Conservation (phyloP, 2,888 invertebrate genomes). For the Drosophila affinis region DNA sequence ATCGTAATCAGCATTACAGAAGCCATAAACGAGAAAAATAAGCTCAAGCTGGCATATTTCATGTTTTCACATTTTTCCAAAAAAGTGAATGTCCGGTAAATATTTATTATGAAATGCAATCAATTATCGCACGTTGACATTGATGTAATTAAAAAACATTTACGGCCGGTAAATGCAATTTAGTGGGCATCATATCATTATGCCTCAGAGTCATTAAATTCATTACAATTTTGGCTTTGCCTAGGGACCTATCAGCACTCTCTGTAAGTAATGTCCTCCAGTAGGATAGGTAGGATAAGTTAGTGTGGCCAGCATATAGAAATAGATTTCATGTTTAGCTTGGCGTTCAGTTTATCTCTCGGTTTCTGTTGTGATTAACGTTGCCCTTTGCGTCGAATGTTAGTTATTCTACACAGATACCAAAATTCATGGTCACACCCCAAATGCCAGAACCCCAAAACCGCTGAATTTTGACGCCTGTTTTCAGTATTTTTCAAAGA, state of each 20-base stretch:
- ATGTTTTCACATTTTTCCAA: too few relatives aligned
- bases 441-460: slow-evolving; percentile 20
- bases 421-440: too few relatives aligned
- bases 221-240: slow-evolving; percentile 64
- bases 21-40: not conserved
- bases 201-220: slow-evolving; percentile 61
- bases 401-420: too few relatives aligned
- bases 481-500: slow-evolving; percentile 27
- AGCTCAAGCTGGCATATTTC: too few relatives aligned
- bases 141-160: slow-evolving; percentile 72
- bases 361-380: slow-evolving; percentile 57
- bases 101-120: slow-evolving; percentile 31
- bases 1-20: too few relatives aligned
- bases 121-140: slow-evolving; percentile 49
- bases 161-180: slow-evolving; percentile 70
- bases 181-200: slow-evolving; percentile 59
- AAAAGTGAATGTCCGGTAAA: too few relatives aligned
- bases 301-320: not conserved
- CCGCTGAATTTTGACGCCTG: slow-evolving; percentile 49
- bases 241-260: slow-evolving; percentile 12
- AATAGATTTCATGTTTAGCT: slow-evolving; percentile 16
- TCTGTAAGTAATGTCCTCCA: not conserved
- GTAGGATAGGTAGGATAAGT: not conserved
- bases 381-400: slow-evolving; percentile 24
- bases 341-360: slow-evolving; percentile 58